These are phyloP conservation scores for Mirza zaza DNA, from an alignment of 2,113 vertebrate genomes.

Conservation along the genomic window DNA sequence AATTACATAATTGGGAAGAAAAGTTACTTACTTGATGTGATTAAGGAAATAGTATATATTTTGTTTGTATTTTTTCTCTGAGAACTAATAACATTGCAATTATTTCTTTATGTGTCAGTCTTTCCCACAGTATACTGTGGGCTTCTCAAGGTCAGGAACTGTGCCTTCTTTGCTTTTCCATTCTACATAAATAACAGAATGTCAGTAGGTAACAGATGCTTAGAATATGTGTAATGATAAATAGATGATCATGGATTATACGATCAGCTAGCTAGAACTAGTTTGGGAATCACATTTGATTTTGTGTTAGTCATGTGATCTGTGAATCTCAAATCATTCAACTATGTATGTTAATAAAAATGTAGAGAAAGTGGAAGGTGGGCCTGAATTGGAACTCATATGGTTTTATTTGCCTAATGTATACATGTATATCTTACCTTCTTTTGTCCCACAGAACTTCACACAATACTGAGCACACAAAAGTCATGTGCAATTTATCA, in stretches of 20 bases:
- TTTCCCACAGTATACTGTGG: background rate
- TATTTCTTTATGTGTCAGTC: background rate
- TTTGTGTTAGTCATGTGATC: background rate
- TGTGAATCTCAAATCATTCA: background rate
- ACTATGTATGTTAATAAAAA: background rate
- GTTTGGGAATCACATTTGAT: background rate
- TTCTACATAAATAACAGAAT: background rate
- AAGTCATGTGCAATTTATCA: background rate
- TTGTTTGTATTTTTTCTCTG: background rate
- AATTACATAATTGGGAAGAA: background rate
- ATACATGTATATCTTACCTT: background rate
- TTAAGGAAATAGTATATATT: background rate
- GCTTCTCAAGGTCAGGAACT: background rate
- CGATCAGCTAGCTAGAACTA: background rate
- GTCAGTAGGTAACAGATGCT: background rate
- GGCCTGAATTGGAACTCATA: background rate
- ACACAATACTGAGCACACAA: background rate
- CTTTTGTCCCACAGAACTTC: background rate
- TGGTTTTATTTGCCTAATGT: background rate
- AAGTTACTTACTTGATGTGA: background rate
- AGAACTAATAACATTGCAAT: background rate
- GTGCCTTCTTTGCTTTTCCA: background rate
- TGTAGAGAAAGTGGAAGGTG: background rate
- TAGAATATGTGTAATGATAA: background rate
- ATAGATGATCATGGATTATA: background rate